Evolutionary conservation across 2,797 vertebrate species (phyloP), one percentile per base, ranked within the genome.

Genomic region (Tarsius wallacei): DNA sequence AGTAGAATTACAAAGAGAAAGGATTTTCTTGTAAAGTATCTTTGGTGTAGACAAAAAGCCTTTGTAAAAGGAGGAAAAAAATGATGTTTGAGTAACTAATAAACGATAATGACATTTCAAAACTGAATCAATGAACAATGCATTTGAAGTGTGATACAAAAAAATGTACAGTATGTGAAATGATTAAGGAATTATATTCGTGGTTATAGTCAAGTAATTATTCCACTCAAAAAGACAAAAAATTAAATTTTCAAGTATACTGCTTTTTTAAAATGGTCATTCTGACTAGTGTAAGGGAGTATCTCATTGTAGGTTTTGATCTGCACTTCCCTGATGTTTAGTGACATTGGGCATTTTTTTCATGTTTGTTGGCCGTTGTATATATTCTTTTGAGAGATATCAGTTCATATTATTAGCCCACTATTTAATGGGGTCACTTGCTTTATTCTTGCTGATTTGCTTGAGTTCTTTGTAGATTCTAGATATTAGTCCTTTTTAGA

Each of bases 141-240:
- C 16, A 49, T 84, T 92, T 90, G 71, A 97, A 71, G 33, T 89
- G 10, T n/a, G 47, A 51, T 73, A n/a, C 7, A 90, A 86, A 13
- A 94, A 87, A 91, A 26, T 55, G 64, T 31, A 70, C 33, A 64
- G 21, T 55, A 74, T 2, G 5, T 80, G 31, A 90, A 66, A 55
- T 14, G 55, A 84, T 85, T 80, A 88, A 87, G 61, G 66, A n/a
- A 68, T 71, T 97, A 53, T 49, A 78, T 93, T 77, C 61, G 89
- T 7, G 47, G 76, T 7, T 22, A 66, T 70, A 64, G 36, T 94
- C 57, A 82, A 91, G 42, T 9, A 91, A 51, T 95, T 49, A 89
- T 86, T 89, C 36, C 51, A 70, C 33, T 70, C 63, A 8, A 84
- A 87, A 88, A 78, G 76, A 57, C 5, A 74, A 0, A 17, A 42